Conservation (phyloP, 2,888 invertebrate species). For the Caenorhabditis japonica region DNA sequence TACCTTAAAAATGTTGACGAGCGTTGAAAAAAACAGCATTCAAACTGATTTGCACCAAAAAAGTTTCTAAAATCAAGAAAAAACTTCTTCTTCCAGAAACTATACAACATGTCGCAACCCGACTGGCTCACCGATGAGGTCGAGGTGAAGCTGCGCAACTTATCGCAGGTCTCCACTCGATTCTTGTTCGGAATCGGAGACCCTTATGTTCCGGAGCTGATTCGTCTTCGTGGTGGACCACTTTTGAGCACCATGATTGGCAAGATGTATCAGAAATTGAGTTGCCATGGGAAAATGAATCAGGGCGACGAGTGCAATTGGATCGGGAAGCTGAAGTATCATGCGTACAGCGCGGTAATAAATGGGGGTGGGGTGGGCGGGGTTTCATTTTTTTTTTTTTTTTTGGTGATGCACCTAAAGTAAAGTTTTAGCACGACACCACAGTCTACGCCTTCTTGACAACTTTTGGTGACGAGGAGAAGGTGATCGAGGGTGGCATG, state of each 20-base stretch:
- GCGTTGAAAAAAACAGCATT: too few species aligned
- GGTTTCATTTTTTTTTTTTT: background rate
- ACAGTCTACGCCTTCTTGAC: constrained; percentile 72
- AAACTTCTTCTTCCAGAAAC: constrained; percentile 47
- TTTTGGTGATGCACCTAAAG: background rate
- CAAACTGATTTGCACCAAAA: too few species aligned
- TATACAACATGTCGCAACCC: constrained; percentile 68
- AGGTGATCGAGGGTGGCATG: constrained; percentile 71
- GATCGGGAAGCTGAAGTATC: constrained; percentile 69
- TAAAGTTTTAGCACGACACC: constrained; percentile 72
- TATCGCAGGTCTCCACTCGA: constrained; percentile 66
- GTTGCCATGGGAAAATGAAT: constrained; percentile 47
- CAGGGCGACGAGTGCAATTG: constrained; percentile 61
- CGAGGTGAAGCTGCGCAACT: constrained; percentile 55
- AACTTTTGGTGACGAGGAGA: constrained; percentile 73
- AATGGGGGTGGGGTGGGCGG: too few species aligned
- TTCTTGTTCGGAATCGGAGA: constrained; percentile 68
- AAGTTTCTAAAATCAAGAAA: background rate
- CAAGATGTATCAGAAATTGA: constrained; percentile 55
- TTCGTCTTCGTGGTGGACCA: constrained; percentile 57
- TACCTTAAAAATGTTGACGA: too few species aligned
- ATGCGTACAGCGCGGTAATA: constrained; percentile 74
- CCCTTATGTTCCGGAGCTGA: constrained; percentile 67
- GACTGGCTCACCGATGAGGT: constrained; percentile 66
- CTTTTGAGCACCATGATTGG: constrained; percentile 54